Base-by-base conservation (phyloP, 1,140 invertebrate species). In the Formica exsecta region DNA sequence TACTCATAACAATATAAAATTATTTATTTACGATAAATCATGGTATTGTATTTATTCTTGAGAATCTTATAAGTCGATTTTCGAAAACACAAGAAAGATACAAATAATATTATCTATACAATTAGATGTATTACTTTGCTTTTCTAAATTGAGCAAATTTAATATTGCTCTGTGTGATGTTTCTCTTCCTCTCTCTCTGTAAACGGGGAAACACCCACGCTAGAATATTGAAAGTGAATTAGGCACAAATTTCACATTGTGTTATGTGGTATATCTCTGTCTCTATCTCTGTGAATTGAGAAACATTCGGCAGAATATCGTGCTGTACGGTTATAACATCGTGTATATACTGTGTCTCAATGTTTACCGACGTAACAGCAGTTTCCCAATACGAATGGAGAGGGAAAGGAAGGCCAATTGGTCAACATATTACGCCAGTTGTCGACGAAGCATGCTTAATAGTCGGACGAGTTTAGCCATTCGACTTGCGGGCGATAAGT, bases 291-390 rank as follows among this genome's bases (percentile, higher is more conserved):
- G 19, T 22, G 22, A 79, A 32, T 51, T 54, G 76, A 36, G 16
- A 64, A 70, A 51, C 29, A 25, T 4, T 25, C 16, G 19, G 25
- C 59, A 36, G 19, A 57, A 48, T 74, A 75, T 22, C 71, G 71
- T 19, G 29, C 54, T 44, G 2, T 32, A 62, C 44, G 32, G 41
- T 77, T 65, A 65, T 44, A 25, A 32, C 44, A 77, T 44, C 48
- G 19, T 73, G 38, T 73, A 87, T 38, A 62, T 11, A 77, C 19
- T 61, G 48, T 89, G 80, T 89, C 85, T 54, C 29, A 83, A 68
- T 89, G 54, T 89, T 89, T 89, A 89, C 66, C 25, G 44, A 41
- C 41, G 19, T 44, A 61, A 44, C 81, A 32, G 36, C 29, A n/a
- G 25, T 75, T 77, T 89, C 11, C 25, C 22, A 13, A 16, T 16